Base-by-base conservation (phyloP, 2,888 invertebrate species). In the Thymelicus lineola region DNA sequence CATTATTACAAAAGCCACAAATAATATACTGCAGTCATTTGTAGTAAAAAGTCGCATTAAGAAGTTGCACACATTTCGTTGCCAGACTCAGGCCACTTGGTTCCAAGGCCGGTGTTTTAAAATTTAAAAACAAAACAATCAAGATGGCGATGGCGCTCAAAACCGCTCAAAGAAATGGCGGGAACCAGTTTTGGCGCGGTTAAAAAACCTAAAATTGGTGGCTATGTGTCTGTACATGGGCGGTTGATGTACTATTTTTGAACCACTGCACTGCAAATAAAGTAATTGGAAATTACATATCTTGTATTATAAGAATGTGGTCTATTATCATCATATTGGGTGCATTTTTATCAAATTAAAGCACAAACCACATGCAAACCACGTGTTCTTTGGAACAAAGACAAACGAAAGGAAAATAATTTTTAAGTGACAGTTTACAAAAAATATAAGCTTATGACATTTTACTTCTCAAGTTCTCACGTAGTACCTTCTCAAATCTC, bases 31-130 rank as follows among this genome's bases (percentile, higher is more conserved):
- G 76, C 72, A 72, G 77, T 74, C 75, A 69, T 73, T 71, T 74
- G 28, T 28, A 28, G 72, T 74, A 80, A 81, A 80, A 76, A 78
- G 80, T 74, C 77, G 81, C 79, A 78, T 75, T 74, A 62, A 77
- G 69, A 72, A 74, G 70, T 72, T 73, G 74, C 72, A 75, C 78
- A 76, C 72, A 77, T 78, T 80, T 83, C 73, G 55, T 55, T 14
- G 70, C 86, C 74, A 82, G 84, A 80, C 76, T 75, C 76, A 75
- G 76, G 77, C 80, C 89, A 88, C 85, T 90, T 90, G 89, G 83
- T 65, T 65, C 59, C 87, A 90, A 90, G 90, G 91, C 77, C 86
- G 78, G 72, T 73, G 77, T 77, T 84, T 82, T 75, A 75, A 80
- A 79, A 82, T 79, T 77, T 78, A 80, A 83, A 79, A 79, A 79